Evolutionary conservation across 2,113 vertebrate species (phyloP).

Genomic region (Gila orcuttii): DNA sequence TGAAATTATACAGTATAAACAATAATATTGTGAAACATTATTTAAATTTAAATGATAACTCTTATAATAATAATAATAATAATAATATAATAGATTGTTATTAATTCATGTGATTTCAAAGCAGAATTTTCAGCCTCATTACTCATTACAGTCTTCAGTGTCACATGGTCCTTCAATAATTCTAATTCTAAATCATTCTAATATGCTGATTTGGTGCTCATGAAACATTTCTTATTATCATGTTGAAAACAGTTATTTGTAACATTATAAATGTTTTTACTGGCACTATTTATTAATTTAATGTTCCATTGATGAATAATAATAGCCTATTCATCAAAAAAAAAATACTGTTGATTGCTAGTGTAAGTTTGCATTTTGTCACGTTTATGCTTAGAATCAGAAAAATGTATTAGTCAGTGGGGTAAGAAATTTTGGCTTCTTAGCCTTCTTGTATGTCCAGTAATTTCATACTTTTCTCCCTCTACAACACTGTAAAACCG

Average conservation of each 20-base stretch:
- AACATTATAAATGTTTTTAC: not conserved
- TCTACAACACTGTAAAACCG: no score
- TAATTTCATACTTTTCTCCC: not conserved
- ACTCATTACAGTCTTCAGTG: not conserved
- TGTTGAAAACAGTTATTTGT: not conserved
- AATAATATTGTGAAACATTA: not conserved
- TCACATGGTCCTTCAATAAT: not conserved
- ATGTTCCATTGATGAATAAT: not conserved
- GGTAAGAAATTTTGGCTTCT: not conserved
- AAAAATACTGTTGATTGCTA: no score
- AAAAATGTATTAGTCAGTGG: not conserved
- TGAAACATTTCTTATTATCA: not conserved
- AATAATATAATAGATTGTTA: not conserved
- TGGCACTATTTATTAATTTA: not conserved
- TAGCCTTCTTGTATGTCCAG: not conserved
- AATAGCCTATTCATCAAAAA: not conserved
- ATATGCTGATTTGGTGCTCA: not conserved
- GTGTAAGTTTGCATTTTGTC: not conserved
- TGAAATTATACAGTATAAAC: no score
- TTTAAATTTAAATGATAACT: not conserved
- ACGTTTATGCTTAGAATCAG: not conserved
- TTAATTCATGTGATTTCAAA: not conserved
- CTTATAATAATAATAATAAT: no score
- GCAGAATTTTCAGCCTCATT: not conserved
- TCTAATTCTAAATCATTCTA: not conserved